A percentile compares a stretch with the other conserved stretches of the same genome.
These are phyloP conservation scores for Megamerina dolium DNA, from an alignment of 2,888 invertebrate species.

Conservation along the genomic window DNA sequence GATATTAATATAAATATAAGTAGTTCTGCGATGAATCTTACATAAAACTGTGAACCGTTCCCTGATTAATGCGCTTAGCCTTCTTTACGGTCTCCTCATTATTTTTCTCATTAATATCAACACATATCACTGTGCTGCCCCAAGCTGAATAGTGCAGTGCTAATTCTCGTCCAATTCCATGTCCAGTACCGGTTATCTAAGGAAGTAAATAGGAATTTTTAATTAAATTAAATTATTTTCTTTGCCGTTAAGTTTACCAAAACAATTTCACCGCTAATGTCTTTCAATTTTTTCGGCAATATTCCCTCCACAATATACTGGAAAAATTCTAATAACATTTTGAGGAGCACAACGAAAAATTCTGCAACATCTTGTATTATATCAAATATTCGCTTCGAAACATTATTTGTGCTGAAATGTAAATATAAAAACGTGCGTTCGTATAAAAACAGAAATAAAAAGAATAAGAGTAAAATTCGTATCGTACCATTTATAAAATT, in stretches of 20 bases:
- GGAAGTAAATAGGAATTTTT: background rate
- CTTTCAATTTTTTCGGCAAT: conserved; percentile 55
- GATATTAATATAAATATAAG: conserved; percentile 5
- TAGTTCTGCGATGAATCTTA: conserved; percentile 29
- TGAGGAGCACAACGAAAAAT: conserved; percentile 31
- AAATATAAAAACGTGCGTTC: no score
- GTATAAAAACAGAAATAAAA: no score
- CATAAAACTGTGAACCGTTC: conserved; percentile 49
- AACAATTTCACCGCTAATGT: conserved; percentile 68
- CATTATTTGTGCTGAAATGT: conserved; percentile 35
- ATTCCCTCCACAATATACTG: conserved; percentile 23
- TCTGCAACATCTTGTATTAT: conserved; percentile 37
- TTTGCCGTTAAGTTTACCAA: conserved; percentile 55
- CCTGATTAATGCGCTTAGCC: conserved; percentile 46
- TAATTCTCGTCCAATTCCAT: conserved; percentile 76
- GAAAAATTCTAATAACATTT: conserved; percentile 33
- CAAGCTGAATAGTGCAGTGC: conserved; percentile 65
- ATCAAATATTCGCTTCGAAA: conserved; percentile 36
- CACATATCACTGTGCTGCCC: conserved; percentile 68
- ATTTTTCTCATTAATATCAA: conserved; percentile 67
- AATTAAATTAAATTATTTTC: background rate
- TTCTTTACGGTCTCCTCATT: conserved; percentile 63
- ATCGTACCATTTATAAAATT: no score
- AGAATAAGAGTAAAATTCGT: no score
- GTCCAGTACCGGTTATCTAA: conserved; percentile 79